Evolutionary conservation across 2,113 vertebrate genomes (phyloP).

Genomic region (Tragelaphus buxtoni): DNA sequence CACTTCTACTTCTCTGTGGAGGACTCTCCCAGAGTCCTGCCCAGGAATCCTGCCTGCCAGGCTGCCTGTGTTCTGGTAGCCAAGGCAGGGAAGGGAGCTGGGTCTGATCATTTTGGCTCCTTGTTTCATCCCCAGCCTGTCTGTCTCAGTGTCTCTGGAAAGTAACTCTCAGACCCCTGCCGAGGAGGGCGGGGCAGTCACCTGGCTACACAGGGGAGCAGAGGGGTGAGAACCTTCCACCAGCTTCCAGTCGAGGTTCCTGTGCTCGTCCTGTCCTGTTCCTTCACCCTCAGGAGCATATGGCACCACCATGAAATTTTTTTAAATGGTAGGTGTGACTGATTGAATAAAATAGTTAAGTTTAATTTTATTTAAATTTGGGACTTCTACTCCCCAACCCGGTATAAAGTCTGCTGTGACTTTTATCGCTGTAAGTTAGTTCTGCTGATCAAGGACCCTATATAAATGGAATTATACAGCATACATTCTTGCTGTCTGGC

Average conservation of each 20-base stretch:
- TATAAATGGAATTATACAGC: not conserved
- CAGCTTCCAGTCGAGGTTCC: not conserved
- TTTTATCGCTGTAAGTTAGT: not conserved
- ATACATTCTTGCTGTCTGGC: not conserved
- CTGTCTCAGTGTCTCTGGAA: not conserved
- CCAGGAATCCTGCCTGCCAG: not conserved
- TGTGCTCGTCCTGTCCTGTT: not conserved
- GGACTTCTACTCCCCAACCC: not conserved
- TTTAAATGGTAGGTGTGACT: not conserved
- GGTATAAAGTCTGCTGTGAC: not conserved
- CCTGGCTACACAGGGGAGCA: not conserved
- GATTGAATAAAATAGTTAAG: not conserved
- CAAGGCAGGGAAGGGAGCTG: not conserved
- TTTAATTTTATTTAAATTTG: not conserved
- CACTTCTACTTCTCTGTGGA: not conserved
- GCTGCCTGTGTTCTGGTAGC: not conserved
- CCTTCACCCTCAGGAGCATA: not conserved
- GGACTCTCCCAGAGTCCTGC: not conserved
- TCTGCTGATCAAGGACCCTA: not conserved
- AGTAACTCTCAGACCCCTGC: not conserved
- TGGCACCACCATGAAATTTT: not conserved
- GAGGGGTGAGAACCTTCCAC: not conserved
- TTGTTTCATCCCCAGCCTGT: not conserved
- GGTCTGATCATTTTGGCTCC: not conserved
- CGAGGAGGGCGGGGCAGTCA: not conserved